Percentiles rank a stretch among this genome's conserved stretches.
Conservation (phyloP, 1,140 invertebrate genomes). For the Agraylea sexmaculata region DNA sequence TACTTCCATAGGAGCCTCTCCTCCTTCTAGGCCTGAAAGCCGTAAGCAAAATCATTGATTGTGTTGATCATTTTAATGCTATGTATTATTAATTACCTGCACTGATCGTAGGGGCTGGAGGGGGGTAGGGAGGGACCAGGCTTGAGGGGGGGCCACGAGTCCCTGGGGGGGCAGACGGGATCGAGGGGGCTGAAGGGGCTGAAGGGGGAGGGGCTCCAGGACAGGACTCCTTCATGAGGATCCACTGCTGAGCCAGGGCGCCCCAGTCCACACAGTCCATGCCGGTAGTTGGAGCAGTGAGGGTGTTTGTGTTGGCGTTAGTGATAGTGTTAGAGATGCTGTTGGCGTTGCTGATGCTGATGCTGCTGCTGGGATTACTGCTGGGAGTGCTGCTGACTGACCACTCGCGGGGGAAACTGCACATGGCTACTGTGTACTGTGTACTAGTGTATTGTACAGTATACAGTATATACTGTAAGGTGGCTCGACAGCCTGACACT, state of each 20-base stretch:
- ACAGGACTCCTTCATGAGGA: conserved; percentile 81
- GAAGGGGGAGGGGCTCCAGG: conserved; percentile 35
- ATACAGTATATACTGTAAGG: no score
- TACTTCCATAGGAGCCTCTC: conserved; percentile 78
- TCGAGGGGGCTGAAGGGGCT: conserved; percentile 37
- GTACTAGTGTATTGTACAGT: no score
- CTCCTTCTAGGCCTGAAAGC: conserved; percentile 42
- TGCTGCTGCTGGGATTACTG: no score
- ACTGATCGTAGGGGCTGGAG: conserved; percentile 15
- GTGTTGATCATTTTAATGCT: conserved; percentile 18
- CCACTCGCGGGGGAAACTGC: no score
- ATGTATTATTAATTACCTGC: no score
- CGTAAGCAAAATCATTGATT: conserved; percentile 21
- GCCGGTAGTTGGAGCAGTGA: no score
- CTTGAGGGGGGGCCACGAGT: conserved; percentile 7
- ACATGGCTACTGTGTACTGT: no score
- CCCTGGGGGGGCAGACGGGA: conserved; percentile 31
- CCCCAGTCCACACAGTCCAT: conserved; percentile 97
- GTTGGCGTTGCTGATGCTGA: no score
- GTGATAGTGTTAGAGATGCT: no score
- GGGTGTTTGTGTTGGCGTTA: no score
- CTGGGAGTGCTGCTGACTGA: no score
- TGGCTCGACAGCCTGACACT: no score
- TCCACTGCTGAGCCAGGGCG: conserved; percentile 92
- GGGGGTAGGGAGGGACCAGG: conserved; percentile 9